Evolutionary conservation across 2,888 invertebrate species (phyloP), one percentile per base, ranked within the genome.

Genomic region (Ectemnius cavifrons): DNA sequence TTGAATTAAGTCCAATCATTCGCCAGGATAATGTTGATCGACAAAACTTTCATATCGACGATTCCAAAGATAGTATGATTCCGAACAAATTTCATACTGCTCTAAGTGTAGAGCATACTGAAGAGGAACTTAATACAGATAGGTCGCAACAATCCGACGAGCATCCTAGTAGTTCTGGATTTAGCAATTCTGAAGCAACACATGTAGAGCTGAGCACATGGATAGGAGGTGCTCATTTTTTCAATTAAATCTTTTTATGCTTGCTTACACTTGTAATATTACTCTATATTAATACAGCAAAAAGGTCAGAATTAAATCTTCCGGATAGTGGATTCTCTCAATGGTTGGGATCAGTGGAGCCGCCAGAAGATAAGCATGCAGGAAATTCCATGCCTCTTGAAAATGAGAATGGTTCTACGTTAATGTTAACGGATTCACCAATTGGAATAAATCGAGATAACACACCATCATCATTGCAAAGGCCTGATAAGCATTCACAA

Each of bases 191-290:
- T 0, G 92, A 92, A 45, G 92, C 92, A 18, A 92, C 93, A 16
- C 92, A 93, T 89, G 92, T 92, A 80, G 94, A 94, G 89, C 92
- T 94, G 59, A 95, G 94, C 84, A 93, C 93, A 75, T 95, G 95
- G 95, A 93, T 94, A 87, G 92, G 92, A 86, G 94, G 94, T 92
- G 92, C 92, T 11, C 66, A 63, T n/a, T 5, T 66, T 58, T 45
- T 16, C 5, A 66, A 49, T 52, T 28, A 18, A 8, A 8, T 37
- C 11, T 37, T 37, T 11, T 37, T 11, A 8, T 11, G 37, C 37
- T 37, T 6, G 5, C 4, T 8, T 37, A 37, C 37, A 37, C 37
- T 37, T 37, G 8, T 37, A 37, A 37, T 37, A 37, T 37, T 8
- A 11, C 5, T 37, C 37, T 37, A 37, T 11, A 37, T 37, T 37